phyloP scores from a whole-genome alignment of 2,113 vertebrate species.

The Apodemus sylvaticus region DNA sequence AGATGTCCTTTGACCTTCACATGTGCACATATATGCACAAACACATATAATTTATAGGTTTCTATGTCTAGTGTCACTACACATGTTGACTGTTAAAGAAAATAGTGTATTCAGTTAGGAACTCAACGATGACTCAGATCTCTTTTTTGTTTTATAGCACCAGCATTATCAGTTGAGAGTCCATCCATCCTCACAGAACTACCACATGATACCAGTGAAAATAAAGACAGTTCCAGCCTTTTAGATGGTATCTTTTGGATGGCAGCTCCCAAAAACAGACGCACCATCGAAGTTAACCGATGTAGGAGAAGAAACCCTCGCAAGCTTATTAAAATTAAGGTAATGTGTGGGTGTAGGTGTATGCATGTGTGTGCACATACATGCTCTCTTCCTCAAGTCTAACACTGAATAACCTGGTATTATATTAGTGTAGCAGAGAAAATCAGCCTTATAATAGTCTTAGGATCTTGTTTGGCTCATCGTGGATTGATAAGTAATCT shows the following conservation, averaged over 20 bases:
- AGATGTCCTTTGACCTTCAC: background rate
- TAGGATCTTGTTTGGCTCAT: background rate
- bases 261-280: slow-evolving; percentile 95
- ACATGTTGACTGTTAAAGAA: slow-evolving; percentile 7
- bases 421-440: background rate
- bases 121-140: background rate
- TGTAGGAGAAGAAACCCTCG: slow-evolving; percentile 89
- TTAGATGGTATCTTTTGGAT: slow-evolving; percentile 93
- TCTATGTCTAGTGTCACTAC: background rate
- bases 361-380: background rate
- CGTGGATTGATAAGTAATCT: background rate
- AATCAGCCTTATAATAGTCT: background rate
- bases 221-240: slow-evolving; percentile 64
- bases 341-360: slow-evolving; percentile 64
- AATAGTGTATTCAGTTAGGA: slow-evolving; percentile 35
- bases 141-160: slow-evolving; percentile 81
- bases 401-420: background rate
- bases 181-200: slow-evolving; percentile 79
- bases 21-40: background rate
- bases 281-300: slow-evolving; percentile 94
- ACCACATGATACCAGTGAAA: background rate
- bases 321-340: slow-evolving; percentile 92
- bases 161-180: slow-evolving; percentile 87
- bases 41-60: background rate
- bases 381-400: background rate